Evolutionary conservation across 30 jellyfish, hydroid and myxozoan species (phyloP), one percentile per base, ranked within the genome.

Genomic region (Catostylus mosaicus): DNA sequence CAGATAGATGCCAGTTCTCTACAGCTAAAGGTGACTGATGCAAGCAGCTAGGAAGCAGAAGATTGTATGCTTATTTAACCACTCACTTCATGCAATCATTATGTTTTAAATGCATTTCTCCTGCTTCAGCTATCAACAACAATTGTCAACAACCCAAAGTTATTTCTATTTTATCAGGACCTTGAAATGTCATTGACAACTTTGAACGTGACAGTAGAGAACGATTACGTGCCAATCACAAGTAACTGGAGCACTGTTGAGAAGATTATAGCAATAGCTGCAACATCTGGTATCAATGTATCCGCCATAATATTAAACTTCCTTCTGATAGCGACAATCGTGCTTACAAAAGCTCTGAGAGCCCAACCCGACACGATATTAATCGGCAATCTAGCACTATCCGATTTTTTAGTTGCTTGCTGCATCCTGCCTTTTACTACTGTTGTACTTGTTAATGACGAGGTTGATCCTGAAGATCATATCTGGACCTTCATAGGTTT

Each of bases 381-480:
- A 11, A 52, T 70, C 14, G 78, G 63, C 67, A 81, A 81, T 38
- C 69, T 81, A 0, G 91, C 91, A 1, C 26, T 81, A 19, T 22
- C 91, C 5, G 91, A 81, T 33, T 35, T 81, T 8, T 18, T 68
- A 29, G 91, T 81, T 32, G 85, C 85, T 14, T 67, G 77, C 61
- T 51, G 67, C 23, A 67, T 81, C 24, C 67, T 81, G 75, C 91
- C 91, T 11, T 81, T 56, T 22, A 50, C 78, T 20, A 38, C 50
- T 7, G 75, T 46, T 30, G 36, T 36, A 1, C 66, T 81, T 20
- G 11, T 81, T 2, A 18, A 23, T 24, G 77, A 56, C 29, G 45
- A 78, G 32, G 37, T 78, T 1, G 71, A 47, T 24, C 57, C 52
- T 61, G 38, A 66, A 24, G 18, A 65, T 12, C 33, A 30, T 27